A percentile compares a stretch with the other conserved stretches of the same genome.
Evolutionary conservation across 1,140 invertebrate species (phyloP).

Genomic region (Cataglyphis hispanica): DNA sequence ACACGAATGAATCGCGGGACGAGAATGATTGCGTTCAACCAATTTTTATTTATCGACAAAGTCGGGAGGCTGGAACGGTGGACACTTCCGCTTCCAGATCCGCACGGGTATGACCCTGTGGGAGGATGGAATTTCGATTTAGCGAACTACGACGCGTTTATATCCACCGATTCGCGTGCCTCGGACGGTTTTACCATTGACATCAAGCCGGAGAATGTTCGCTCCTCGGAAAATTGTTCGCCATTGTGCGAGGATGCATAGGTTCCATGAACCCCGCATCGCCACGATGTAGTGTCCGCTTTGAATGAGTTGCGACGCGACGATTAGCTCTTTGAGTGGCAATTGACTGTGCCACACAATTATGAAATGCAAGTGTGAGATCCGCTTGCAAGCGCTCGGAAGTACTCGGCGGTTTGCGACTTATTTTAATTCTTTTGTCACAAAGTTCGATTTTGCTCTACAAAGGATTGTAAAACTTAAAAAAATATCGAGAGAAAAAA

Average conservation of each 20-base stretch:
- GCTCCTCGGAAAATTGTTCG: slow-evolving; percentile 56
- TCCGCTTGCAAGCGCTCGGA: neutral
- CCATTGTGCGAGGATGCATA: slow-evolving; percentile 44
- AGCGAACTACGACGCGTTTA: slow-evolving; percentile 44
- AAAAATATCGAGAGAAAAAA: neutral
- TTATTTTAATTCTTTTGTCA: neutral
- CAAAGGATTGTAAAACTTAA: neutral
- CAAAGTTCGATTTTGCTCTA: neutral
- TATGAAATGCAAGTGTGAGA: slow-evolving; percentile 4
- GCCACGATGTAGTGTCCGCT: neutral
- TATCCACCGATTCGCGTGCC: slow-evolving; percentile 52
- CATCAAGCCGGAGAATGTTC: slow-evolving; percentile 17
- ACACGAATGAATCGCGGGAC: slow-evolving; percentile 4
- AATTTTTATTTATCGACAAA: slow-evolving; percentile 56
- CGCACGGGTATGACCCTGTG: slow-evolving; percentile 39
- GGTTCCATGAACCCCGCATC: neutral
- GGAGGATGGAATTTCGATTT: slow-evolving; percentile 60
- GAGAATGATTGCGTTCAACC: slow-evolving; percentile 38
- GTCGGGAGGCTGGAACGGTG: neutral
- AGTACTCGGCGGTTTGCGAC: neutral
- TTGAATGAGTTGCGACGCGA: slow-evolving; percentile 12
- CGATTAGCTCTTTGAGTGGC: slow-evolving; percentile 44
- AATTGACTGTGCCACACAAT: neutral
- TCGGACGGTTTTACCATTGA: slow-evolving; percentile 52
- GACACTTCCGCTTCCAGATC: slow-evolving; percentile 40